Base-by-base conservation (phyloP, 2,797 vertebrate species). In the Sebastes hubbsi region DNA sequence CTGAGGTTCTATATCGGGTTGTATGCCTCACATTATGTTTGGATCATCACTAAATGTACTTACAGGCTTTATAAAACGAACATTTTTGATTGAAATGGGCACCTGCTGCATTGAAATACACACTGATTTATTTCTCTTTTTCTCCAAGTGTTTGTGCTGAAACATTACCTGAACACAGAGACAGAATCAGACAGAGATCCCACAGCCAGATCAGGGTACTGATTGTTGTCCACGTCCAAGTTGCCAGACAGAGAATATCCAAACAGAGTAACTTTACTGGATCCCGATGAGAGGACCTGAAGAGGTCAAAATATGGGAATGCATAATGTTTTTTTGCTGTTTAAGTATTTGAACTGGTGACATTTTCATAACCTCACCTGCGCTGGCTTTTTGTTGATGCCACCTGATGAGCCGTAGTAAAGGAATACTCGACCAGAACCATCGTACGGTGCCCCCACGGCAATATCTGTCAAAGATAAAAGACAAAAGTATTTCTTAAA, bases 181-280 rank as follows among this genome's bases (percentile, higher is more conserved):
- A 99, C 96, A 24, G 95, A 95, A 90, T 97, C 97, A 16, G 97
- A 98, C 71, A 98, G 96, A 18, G 98, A 97, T 24, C 98, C 98
- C 38, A 99, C 96, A 59, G 97, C 97, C 91, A 99, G 79, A 77
- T 99, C 98, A 20, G 97, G 97, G 82, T 97, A 98, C 34, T 95
- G 94, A 89, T 99, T 99, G 86, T 90, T 91, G 82, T 99, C 98
- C 75, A 99, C 91, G 75, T 99, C 98, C 97, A 98, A 95, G 88
- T 97, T 97, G 78, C 97, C 97, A 74, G 97, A 96, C 88, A 99
- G 89, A 79, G 98, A 98, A 91, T 98, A 99, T 82, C 98, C 98
- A 92, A 99, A 99, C 63, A 93, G 94, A 60, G 20, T 83, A 1
- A 94, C 86, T 36, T 72, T 69, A 49, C 87, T 86, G 34, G 93